These are phyloP conservation scores for Suncus etruscus DNA, from an alignment of 2,113 vertebrate species.

Conservation along the genomic window DNA sequence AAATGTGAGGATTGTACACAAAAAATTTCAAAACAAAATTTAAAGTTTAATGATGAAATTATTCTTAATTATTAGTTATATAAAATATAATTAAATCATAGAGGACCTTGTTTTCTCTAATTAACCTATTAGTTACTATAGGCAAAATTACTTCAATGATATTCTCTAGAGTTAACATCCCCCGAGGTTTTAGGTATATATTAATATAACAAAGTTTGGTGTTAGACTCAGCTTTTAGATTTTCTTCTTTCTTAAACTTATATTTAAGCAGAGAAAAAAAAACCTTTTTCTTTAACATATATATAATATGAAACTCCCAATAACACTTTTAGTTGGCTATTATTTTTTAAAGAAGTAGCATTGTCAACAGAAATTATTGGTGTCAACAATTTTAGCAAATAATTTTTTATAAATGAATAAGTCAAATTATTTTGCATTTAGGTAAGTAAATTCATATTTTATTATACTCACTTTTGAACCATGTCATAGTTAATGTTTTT, in stretches of 20 bases:
- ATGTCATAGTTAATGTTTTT: not conserved
- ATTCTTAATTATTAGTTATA: too few species aligned
- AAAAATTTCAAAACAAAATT: too few species aligned
- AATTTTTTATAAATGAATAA: constrained; percentile 28
- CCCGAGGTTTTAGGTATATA: not conserved
- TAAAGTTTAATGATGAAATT: too few species aligned
- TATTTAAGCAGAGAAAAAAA: not conserved
- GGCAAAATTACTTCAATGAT: not conserved
- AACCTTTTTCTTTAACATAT: not conserved
- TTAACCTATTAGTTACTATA: not conserved
- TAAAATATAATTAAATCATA: not conserved
- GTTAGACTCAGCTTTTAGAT: not conserved
- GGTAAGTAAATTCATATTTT: constrained; percentile 22
- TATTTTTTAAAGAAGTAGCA: not conserved
- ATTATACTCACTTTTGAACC: not conserved
- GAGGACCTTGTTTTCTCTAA: not conserved
- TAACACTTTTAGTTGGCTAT: not conserved
- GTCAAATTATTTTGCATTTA: not conserved
- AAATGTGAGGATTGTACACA: too few species aligned
- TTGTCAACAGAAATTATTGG: not conserved
- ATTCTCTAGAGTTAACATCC: not conserved
- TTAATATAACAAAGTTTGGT: not conserved
- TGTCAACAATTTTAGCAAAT: not conserved
- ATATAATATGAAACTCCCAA: not conserved
- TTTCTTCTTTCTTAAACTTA: not conserved